Evolutionary conservation across 37 sponge, comb jelly and placozoan species (phyloP), one percentile per base, ranked within the genome.

Genomic region (Beroe forskalii): DNA sequence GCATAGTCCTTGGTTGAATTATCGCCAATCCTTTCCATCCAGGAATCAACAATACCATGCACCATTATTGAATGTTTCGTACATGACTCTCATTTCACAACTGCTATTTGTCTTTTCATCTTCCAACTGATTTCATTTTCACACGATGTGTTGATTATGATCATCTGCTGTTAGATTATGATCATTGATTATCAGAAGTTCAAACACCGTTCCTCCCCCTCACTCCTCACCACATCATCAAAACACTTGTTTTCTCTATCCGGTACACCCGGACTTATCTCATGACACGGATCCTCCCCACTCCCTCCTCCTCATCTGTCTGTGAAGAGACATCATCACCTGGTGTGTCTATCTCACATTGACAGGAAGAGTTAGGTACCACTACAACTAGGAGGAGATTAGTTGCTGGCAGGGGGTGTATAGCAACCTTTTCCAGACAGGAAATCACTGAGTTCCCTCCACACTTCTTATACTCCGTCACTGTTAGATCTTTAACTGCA

Each of bases 351-450:
- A 48, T 17, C 12, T 12, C 55, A 48, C 55, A 48, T 12, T 48
- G 55, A 48, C 55, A 48, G 12, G 6, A 6, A 17, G 55, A 17
- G 12, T 48, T 48, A 6, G 55, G 55, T 12, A 48, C 55, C 55
- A 48, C 55, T 17, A 80, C 4, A 23, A 80, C 86, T n/a, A 80
- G 55, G 86, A 80, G 44, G 14, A 80, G 27, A 37, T 80, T 80
- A 6, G 86, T 80, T 22, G 28, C 48, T 12, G 86, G 86, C 1
- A 80, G n/a, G 28, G 43, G 86, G 27, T 80, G 86, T 44, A 80
- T 25, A 22, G 86, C 86, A n/a, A 38, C 22, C 55, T 38, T 17
- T 25, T 80, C 86, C 24, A 38, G 28, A 80, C 86, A 80, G 1
- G 37, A 22, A 3, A 32, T 36, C 40, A 1, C 55, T 25, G 28